Conservation (phyloP, 2,113 vertebrate species). For the Nannospalax galili region DNA sequence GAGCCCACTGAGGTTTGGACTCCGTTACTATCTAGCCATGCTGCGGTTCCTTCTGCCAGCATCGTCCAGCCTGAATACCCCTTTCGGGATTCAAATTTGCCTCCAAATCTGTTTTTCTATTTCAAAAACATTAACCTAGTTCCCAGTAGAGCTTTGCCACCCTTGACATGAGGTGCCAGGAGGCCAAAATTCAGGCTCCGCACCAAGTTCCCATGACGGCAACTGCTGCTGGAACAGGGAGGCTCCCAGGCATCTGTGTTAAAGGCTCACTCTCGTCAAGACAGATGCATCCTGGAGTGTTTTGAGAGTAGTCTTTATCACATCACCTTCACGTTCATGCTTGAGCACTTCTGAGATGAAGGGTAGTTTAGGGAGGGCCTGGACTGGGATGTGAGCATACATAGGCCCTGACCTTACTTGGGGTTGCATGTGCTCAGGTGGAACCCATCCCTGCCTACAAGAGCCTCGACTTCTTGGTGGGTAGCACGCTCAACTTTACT, state of each 20-base stretch:
- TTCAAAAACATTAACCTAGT: neutral
- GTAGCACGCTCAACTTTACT: constrained; percentile 55
- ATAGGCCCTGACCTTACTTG: neutral
- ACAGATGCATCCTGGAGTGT: neutral
- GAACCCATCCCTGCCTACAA: neutral
- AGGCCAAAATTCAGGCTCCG: neutral
- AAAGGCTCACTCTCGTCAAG: rapidly evolving
- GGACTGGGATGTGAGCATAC: neutral
- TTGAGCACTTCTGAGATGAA: neutral
- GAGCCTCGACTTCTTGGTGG: neutral
- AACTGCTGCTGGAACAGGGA: neutral
- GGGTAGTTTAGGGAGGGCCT: neutral
- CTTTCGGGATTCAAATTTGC: neutral
- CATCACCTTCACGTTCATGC: neutral
- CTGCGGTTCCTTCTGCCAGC: neutral
- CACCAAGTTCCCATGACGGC: neutral
- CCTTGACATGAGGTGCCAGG: neutral
- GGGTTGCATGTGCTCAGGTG: neutral
- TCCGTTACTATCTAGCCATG: rapidly evolving
- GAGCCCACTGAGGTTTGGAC: rapidly evolving
- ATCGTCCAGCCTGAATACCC: neutral
- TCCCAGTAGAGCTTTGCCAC: neutral
- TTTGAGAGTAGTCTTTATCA: neutral
- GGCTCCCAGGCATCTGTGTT: rapidly evolving
- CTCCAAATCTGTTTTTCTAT: neutral